phyloP scores from a whole-genome alignment of 2,797 vertebrate species.

The Anableps anableps region DNA sequence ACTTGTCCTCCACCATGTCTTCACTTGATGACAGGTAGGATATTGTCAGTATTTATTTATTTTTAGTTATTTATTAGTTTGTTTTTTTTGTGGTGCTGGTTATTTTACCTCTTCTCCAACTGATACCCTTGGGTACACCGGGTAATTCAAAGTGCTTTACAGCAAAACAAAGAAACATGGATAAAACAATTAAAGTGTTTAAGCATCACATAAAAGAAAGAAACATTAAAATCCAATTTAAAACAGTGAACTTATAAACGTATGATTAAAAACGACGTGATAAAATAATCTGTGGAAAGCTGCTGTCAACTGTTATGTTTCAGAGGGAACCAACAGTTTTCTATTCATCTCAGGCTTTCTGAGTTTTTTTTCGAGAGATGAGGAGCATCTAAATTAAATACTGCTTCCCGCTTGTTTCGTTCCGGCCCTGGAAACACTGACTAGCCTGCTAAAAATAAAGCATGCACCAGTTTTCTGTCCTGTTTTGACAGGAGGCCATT shows the following conservation, averaged over 20 bases:
- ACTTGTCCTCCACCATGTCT: conserved; percentile 74
- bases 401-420: no score
- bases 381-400: no score
- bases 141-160: neutral
- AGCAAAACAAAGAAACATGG: neutral
- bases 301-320: no score
- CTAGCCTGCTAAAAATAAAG: no score
- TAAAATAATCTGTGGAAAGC: no score
- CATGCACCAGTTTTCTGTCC: neutral
- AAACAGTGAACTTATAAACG: neutral
- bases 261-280: no score
- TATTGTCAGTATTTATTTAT: neutral
- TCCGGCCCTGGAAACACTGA: no score
- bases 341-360: no score
- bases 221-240: neutral
- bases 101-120: neutral
- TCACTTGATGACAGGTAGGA: conserved; percentile 86
- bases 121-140: neutral
- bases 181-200: neutral
- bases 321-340: no score
- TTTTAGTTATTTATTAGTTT: neutral
- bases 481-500: neutral
- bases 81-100: neutral
- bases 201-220: neutral
- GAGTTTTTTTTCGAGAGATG: no score